A percentile compares a stretch with the other conserved stretches of the same genome.
Conservation (phyloP, 2,888 invertebrate species). For the Tipula vernalis region DNA sequence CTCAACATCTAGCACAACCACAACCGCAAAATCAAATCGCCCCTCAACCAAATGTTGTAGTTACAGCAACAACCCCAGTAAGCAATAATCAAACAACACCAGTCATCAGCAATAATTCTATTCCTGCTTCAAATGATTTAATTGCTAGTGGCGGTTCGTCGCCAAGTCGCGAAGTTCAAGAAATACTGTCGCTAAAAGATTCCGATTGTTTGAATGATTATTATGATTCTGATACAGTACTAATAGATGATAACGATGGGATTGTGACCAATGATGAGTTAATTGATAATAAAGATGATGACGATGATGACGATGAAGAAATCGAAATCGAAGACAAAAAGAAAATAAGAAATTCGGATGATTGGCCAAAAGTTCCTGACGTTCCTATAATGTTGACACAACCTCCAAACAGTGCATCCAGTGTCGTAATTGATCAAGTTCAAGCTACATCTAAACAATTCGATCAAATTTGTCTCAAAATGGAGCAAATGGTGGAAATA, state of each 20-base stretch:
- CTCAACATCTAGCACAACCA: background rate
- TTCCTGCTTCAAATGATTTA: background rate
- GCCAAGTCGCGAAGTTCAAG: conserved; percentile 79
- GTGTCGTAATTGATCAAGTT: background rate
- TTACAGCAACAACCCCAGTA: background rate
- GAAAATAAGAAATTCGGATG: conserved; percentile 13
- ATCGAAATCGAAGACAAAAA: background rate
- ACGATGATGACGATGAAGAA: background rate
- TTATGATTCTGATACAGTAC: conserved; percentile 13
- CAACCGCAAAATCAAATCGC: background rate
- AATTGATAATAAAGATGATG: background rate
- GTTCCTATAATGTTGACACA: conserved; percentile 27
- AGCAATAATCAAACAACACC: background rate
- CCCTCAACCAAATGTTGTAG: background rate
- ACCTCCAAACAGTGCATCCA: conserved; percentile 24
- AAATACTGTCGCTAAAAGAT: conserved; percentile 66
- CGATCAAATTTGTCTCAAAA: conserved; percentile 25
- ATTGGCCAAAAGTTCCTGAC: conserved; percentile 27
- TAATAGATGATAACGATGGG: conserved; percentile 14
- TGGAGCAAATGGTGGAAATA: conserved; percentile 36
- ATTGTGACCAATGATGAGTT: background rate
- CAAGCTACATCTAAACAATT: conserved; percentile 17
- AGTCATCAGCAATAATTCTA: background rate
- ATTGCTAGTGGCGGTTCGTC: conserved; percentile 73
- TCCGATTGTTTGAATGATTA: conserved; percentile 15